Evolutionary conservation across 2,888 invertebrate genomes (phyloP).

Genomic region (Cynaeus angustus): DNA sequence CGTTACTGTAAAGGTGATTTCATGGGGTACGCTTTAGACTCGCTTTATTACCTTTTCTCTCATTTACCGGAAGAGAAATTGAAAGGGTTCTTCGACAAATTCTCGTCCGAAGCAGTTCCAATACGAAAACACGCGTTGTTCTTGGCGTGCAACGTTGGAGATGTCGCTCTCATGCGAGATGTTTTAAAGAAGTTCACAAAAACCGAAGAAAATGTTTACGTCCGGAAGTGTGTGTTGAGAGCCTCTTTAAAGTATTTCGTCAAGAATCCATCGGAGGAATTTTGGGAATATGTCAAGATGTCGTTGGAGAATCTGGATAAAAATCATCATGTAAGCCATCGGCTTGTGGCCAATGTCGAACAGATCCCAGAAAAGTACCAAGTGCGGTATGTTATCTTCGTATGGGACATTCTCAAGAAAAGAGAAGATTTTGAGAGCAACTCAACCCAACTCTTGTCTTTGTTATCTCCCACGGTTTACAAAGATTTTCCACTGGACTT

Average conservation of each 20-base stretch:
- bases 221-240: constrained; percentile 39
- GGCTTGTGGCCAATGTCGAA: not conserved
- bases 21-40: too few relatives aligned
- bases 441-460: not conserved
- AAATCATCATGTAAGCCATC: constrained; percentile 21
- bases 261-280: constrained; percentile 31
- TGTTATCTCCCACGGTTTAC: not conserved
- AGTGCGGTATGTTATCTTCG: constrained; percentile 26
- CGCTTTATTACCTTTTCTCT: too few relatives aligned
- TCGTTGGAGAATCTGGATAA: constrained; percentile 34
- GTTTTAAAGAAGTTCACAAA: constrained; percentile 15
- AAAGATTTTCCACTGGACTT: constrained; percentile 12
- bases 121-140: too few relatives aligned
- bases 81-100: too few relatives aligned
- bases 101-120: too few relatives aligned
- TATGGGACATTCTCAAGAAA: constrained; percentile 44
- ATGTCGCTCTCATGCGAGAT: not conserved
- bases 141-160: too few relatives aligned
- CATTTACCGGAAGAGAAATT: too few relatives aligned
- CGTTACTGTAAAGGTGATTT: too few relatives aligned
- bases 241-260: constrained; percentile 48
- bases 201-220: constrained; percentile 46
- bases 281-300: constrained; percentile 44
- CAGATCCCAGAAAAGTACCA: constrained; percentile 37
- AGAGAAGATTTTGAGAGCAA: not conserved